A percentile compares a stretch with the other conserved stretches of the same genome.
Evolutionary conservation across 1,140 invertebrate species (phyloP).

Genomic region (Drosophila navojoa): DNA sequence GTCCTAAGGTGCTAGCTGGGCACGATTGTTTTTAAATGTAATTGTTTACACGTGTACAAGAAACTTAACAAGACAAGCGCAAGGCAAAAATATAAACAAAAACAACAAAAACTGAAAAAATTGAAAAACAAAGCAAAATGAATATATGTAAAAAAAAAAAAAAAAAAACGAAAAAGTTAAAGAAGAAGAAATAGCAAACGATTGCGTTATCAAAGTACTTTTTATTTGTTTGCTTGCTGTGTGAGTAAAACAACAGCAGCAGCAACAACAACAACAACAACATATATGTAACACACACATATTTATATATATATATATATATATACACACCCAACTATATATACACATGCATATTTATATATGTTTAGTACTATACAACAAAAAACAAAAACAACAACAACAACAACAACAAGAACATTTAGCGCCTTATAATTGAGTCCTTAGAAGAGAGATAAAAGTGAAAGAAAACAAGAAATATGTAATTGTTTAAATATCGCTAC

Average conservation of each 20-base stretch:
- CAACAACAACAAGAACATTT: conserved; percentile 37
- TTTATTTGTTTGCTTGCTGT: conserved; percentile 36
- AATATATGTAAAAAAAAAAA: conserved; percentile 22
- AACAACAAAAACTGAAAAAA: conserved; percentile 15
- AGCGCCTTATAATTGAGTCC: conserved; percentile 77
- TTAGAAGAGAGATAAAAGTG: conserved; percentile 50
- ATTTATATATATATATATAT: conserved; percentile 22
- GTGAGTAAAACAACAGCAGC: conserved; percentile 21
- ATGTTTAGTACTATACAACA: conserved; percentile 27
- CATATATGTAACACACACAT: conserved; percentile 22
- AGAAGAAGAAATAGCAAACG: conserved; percentile 19
- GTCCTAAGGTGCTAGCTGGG: conserved; percentile 29
- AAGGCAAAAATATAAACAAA: conserved; percentile 12
- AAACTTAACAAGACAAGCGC: conserved; percentile 24
- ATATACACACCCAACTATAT: conserved; percentile 22
- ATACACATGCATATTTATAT: conserved; percentile 30
- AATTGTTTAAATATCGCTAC: conserved; percentile 70
- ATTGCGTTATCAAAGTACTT: conserved; percentile 27
- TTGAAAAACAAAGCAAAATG: conserved; percentile 5
- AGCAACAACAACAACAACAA: conserved; percentile 9
- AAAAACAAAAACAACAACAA: neutral
- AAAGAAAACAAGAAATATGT: conserved; percentile 20
- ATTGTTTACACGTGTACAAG: conserved; percentile 30
- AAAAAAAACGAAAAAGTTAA: conserved; percentile 30
- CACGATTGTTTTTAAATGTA: conserved; percentile 22